Conservation (phyloP, 2,888 invertebrate genomes). For the Lumbricus terrestris region DNA sequence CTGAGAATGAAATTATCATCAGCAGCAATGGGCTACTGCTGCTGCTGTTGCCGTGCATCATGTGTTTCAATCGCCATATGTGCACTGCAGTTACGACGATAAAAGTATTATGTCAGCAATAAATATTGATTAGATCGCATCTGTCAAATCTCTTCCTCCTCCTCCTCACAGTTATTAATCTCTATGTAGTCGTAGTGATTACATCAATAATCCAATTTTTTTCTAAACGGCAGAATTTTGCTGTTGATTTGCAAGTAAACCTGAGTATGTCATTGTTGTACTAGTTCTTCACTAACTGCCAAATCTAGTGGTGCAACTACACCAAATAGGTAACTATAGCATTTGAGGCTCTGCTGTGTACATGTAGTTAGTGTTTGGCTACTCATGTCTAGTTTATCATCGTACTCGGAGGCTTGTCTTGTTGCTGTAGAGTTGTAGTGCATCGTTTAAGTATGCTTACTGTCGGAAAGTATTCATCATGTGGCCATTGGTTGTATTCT, state of each 20-base stretch:
- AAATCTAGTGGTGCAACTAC: constrained; percentile 15
- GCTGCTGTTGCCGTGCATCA: neutral
- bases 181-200: neutral
- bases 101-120: neutral
- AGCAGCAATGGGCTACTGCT: neutral
- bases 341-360: constrained; percentile 4
- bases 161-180: neutral
- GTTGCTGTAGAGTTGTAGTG: neutral
- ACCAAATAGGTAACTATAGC: constrained; percentile 15
- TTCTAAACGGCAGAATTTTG: neutral
- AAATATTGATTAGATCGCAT: neutral
- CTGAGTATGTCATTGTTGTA: neutral
- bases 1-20: too few relatives aligned
- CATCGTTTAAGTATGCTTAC: neutral
- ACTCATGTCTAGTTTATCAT: neutral
- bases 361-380: neutral
- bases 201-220: neutral
- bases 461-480: neutral
- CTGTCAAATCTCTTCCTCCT: neutral
- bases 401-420: neutral
- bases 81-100: neutral
- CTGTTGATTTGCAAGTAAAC: neutral
- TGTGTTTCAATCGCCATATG: neutral
- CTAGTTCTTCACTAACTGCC: constrained; percentile 17
- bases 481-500: neutral